These are phyloP conservation scores for Pyrrhosoma nymphula DNA, from an alignment of 2,888 invertebrate species.

Conservation along the genomic window DNA sequence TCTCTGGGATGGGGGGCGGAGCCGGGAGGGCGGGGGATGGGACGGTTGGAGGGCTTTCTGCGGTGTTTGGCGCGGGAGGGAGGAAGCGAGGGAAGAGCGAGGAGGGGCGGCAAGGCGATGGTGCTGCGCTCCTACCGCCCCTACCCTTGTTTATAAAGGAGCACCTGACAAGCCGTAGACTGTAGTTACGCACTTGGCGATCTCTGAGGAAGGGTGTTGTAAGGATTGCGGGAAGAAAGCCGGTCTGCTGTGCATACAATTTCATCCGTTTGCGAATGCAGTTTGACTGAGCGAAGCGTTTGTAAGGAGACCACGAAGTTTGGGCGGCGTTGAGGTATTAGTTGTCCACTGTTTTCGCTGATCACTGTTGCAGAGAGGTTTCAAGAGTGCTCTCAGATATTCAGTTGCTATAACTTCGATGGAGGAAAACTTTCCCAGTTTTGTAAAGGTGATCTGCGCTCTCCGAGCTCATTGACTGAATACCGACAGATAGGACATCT, in stretches of 20 bases:
- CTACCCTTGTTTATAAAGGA: conserved; percentile 63
- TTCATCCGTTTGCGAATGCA: not conserved
- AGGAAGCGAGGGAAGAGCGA: conserved; percentile 39
- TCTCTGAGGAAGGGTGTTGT: conserved; percentile 8
- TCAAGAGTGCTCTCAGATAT: conserved; percentile 24
- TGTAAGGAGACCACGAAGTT: not conserved
- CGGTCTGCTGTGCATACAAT: not conserved
- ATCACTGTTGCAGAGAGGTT: not conserved
- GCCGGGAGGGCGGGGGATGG: too few relatives aligned
- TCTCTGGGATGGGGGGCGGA: conserved; percentile 69
- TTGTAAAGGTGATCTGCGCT: not conserved
- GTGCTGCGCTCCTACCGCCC: conserved; percentile 68
- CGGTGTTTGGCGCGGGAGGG: conserved; percentile 57
- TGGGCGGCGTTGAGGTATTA: not conserved
- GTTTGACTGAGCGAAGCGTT: too few relatives aligned
- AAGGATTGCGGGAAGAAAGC: not conserved
- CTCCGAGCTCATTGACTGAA: conserved; percentile 74
- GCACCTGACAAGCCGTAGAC: conserved; percentile 48
- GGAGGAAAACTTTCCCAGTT: not conserved
- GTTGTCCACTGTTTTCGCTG: not conserved
- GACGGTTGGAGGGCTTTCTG: conserved; percentile 54
- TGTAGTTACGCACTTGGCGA: conserved; percentile 69
- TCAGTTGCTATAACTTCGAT: conserved; percentile 11
- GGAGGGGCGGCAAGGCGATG: conserved; percentile 65
- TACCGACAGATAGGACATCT: conserved; percentile 57